Conservation (phyloP, 2,888 invertebrate genomes). For the Pseudococcus longispinus region DNA sequence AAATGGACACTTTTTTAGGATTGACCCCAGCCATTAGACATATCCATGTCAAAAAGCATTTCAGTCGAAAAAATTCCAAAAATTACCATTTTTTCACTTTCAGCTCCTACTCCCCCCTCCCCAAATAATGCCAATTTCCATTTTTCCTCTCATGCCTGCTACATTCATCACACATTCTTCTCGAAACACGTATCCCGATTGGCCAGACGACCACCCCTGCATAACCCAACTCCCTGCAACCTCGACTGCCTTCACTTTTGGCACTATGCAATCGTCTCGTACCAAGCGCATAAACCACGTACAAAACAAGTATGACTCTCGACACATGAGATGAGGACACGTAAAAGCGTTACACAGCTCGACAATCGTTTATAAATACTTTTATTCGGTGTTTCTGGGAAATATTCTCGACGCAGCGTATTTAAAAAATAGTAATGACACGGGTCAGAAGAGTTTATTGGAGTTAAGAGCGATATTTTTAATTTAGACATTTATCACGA, state of each 20-base stretch:
- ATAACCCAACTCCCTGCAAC: no score
- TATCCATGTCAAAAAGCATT: no score
- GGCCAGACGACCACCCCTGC: no score
- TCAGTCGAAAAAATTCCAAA: no score
- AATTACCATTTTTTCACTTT: no score
- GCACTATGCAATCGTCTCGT: background rate
- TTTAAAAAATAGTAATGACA: conserved; percentile 41
- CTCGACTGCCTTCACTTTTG: background rate
- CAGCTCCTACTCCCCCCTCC: no score
- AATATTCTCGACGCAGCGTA: background rate
- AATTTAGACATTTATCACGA: conserved; percentile 34
- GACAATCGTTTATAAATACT: conserved; percentile 42
- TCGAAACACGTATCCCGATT: no score
- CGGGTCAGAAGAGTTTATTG: conserved; percentile 45
- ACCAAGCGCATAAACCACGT: background rate
- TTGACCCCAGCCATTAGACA: no score
- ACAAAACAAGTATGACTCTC: background rate
- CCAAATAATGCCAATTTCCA: no score
- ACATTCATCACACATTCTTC: no score
- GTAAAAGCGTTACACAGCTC: background rate
- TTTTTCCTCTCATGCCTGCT: no score
- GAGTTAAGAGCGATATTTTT: conserved; percentile 25
- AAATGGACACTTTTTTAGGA: no score
- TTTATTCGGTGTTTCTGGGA: conserved; percentile 35
- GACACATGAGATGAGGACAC: background rate